Base-by-base conservation (phyloP, 1,140 invertebrate species). In the Conus ventricosus region DNA sequence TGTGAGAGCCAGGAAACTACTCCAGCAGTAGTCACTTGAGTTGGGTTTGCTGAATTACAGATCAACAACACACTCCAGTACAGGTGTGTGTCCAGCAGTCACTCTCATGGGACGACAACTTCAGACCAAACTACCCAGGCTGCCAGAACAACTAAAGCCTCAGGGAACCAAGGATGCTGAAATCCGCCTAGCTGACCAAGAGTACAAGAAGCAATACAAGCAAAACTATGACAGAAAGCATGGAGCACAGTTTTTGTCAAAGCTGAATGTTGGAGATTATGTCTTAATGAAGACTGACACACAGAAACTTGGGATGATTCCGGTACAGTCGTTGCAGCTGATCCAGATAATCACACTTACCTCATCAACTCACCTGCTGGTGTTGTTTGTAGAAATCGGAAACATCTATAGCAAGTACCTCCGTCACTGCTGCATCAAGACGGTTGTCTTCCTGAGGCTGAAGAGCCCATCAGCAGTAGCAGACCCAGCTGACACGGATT, bases 1-100 rank as follows among this genome's bases (percentile, higher is more conserved):
- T 80, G 88, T 78, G 4, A 89, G 88, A 7, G 90, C 91, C 11
- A 90, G 92, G 87, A 87, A n/a, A 17, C 76, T 92, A 17, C 67
- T 91, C 6, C 84, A 27, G 39, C 67, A 89, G 71, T 10, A 23
- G 25, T 57, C 67, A 4, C 76, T n/a, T 10, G 51, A 81, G n/a
- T 81, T 20, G 53, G 53, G 51, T 71, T 51, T 23, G 17, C 54
- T 87, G 20, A 80, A 80, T 51, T 87, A 81, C 76, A 54, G 76
- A 54, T 15, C 53, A 27, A 87, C 71, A 11, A 25, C 86, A 17
- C 55, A 84, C 55, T 81, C 55, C 39, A 87, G 81, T 63, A 71
- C 63, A 25, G 87, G 55, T 20, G 51, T 83, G 57, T 57, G 63
- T 55, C 81, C 76, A 23, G 81, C 27, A 0, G 39, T 54, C 27